Conservation (phyloP, 2,113 vertebrate species). For the Coryphaenoides rupestris region DNA sequence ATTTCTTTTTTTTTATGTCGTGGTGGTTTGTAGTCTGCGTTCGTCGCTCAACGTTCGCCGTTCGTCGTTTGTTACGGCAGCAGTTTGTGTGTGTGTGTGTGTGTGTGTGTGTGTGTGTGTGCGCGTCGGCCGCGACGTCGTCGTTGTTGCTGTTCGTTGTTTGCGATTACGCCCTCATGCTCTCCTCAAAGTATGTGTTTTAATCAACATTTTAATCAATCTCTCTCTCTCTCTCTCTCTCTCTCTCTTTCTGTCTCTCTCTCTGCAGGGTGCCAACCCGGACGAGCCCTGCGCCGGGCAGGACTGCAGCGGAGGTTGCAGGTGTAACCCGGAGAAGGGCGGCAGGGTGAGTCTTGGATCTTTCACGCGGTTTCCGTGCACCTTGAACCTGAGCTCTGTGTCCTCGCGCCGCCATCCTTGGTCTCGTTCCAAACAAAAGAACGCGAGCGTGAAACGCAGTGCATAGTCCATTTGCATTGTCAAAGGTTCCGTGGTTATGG, state of each 20-base stretch:
- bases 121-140: too few relatives aligned
- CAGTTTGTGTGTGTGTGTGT: background rate
- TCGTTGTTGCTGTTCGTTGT: background rate
- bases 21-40: background rate
- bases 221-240: constrained; percentile 34
- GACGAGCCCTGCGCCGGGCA: constrained; percentile 75
- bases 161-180: background rate
- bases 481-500: too few relatives aligned
- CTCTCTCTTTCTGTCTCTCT: constrained; percentile 1
- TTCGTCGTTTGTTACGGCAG: background rate
- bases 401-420: too few relatives aligned
- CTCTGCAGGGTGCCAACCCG: constrained; percentile 70
- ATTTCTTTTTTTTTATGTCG: background rate
- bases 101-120: background rate
- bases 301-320: constrained; percentile 79
- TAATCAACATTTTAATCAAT: background rate
- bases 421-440: too few relatives aligned
- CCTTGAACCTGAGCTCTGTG: too few relatives aligned
- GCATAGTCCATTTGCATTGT: too few relatives aligned
- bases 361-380: too few relatives aligned
- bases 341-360: constrained; percentile 78
- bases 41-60: background rate
- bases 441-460: too few relatives aligned
- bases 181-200: background rate
- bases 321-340: constrained; percentile 86